Conservation (phyloP, 1,140 invertebrate genomes). For the Augochlora pura region DNA sequence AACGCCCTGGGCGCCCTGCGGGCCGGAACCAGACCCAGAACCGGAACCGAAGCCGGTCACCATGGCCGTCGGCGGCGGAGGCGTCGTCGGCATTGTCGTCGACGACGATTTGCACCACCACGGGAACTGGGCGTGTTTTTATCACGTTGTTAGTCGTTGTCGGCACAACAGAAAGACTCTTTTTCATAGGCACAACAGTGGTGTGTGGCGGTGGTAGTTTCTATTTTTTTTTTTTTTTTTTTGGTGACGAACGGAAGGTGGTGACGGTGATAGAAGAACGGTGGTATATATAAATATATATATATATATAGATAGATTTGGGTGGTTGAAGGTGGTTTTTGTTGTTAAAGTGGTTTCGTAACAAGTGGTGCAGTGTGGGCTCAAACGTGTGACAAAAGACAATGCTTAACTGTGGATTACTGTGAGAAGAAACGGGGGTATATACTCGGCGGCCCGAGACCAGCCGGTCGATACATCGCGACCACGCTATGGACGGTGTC, state of each 20-base stretch:
- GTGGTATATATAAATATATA: too few relatives aligned
- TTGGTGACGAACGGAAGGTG: too few relatives aligned
- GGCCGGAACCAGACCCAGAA: conserved; percentile 57
- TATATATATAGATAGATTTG: too few relatives aligned
- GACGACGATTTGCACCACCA: conserved; percentile 80
- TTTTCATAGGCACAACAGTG: conserved; percentile 4
- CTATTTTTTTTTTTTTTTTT: too few relatives aligned
- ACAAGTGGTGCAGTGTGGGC: conserved; percentile 17
- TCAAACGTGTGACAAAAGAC: conserved; percentile 25
- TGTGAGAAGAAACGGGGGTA: conserved; percentile 16
- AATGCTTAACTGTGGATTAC: conserved; percentile 4
- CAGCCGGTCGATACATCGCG: not conserved
- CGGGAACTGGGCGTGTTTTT: conserved; percentile 77
- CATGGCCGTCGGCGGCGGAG: conserved; percentile 66
- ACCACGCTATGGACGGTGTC: not conserved
- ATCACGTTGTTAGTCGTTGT: conserved; percentile 63
- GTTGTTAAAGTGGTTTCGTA: too few relatives aligned
- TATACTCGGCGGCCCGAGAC: too few relatives aligned
- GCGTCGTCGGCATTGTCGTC: conserved; percentile 75
- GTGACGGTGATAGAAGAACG: too few relatives aligned
- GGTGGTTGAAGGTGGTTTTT: too few relatives aligned
- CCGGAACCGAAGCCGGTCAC: conserved; percentile 64
- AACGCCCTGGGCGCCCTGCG: conserved; percentile 84
- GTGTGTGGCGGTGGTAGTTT: not conserved
- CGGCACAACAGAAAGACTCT: conserved; percentile 8